Evolutionary conservation across 2,797 vertebrate species (phyloP), one percentile per base, ranked within the genome.

Genomic region (Alca torda): DNA sequence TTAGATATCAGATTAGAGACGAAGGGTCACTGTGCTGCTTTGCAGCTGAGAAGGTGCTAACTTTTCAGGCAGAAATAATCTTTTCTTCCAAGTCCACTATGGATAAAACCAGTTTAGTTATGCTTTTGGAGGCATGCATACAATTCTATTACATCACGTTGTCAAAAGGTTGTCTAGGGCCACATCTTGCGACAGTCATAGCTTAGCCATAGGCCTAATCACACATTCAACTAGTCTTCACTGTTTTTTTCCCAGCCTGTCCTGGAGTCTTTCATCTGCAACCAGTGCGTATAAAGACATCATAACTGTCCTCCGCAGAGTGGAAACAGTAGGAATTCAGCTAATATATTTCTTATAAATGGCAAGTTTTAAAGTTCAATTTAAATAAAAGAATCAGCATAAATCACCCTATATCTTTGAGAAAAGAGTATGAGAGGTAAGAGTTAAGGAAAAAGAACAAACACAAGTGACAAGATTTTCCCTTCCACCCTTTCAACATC

Each of bases 381-480:
- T 85, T 82, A 87, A 85, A 94, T 80, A 74, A 75, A 90, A 88
- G n/a, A 76, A 77, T 24, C 20, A 56, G 10, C 57, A 26, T 57
- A 81, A 75, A 25, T 61, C 12, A 35, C 33, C 19, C 53, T 90
- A 48, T 75, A 61, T 77, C 28, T 80, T 75, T 81, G 31, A 61
- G 51, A 57, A 73, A 85, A 84, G 45, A 53, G 11, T 46, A 78
- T 50, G 46, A 88, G 37, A 88, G 16, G 33, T 57, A 93, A 94
- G 53, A 94, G 74, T 92, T 94, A 95, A 96, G 35, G 46, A 91
- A 96, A 91, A 94, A 95, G 26, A 76, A 39, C 78, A 93, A 95
- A 95, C 23, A 94, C 5, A 77, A 85, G 23, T 78, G 59, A 93
- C 60, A 50, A 90, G 63, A 82, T 88, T 95, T 87, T 89, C 48